Evolutionary conservation across 2,113 vertebrate genomes (phyloP), one percentile per base, ranked within the genome.

Genomic region (Solenodon paradoxus): DNA sequence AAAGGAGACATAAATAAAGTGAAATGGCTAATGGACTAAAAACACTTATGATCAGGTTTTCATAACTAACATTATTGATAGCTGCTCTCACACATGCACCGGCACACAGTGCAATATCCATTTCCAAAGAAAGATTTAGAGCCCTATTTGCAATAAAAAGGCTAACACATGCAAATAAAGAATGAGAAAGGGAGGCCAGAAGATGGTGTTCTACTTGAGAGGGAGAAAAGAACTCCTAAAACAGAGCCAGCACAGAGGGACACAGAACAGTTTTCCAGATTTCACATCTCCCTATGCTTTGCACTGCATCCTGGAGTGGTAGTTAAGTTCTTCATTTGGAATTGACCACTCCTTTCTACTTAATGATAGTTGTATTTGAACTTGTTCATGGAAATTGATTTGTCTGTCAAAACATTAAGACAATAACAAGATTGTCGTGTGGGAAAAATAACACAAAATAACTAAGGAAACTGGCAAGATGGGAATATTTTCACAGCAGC

Each of bases 81-180:
- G 97, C 96, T 97, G 97, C 97, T 96, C 97, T 96, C 40, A 38
- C 95, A 94, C 92, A 97, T 72, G 92, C 88, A 93, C 96, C 97
- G 95, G 71, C 94, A 96, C 94, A 91, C 55, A 88, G 84, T 59
- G 97, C 97, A 97, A 98, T 98, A 98, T 96, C 98, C 91, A 97
- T 98, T 98, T 98, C 97, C 95, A 97, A 98, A 98, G 97, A 96
- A 98, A 98, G 98, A 98, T 98, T 98, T 98, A 98, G 94, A 98
- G 97, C 96, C 93, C 98, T 98, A 98, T 98, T 98, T 98, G 98
- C 98, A 98, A 98, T 98, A 98, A 98, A 98, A 98, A 96, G 97
- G 84, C 98, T 95, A 97, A 97, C 47, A 87, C 96, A 98, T 96
- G 96, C 97, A 98, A 98, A 98, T 98, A 98, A 98, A 98, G 98